phyloP scores from a whole-genome alignment of 2,888 invertebrate species.

The Netelia melanura region DNA sequence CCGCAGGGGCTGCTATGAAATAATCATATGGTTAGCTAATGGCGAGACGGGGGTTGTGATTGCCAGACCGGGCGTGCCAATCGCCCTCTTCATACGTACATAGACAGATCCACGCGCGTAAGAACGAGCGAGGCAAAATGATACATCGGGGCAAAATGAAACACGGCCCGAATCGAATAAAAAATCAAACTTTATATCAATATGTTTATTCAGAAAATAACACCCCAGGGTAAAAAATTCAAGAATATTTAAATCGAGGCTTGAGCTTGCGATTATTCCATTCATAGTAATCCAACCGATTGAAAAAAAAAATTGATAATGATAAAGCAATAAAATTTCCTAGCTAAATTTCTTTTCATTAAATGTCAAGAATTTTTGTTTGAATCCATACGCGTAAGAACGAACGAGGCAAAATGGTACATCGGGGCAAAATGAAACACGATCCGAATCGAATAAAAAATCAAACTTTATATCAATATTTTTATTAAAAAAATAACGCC shows the following conservation, averaged over 20 bases:
- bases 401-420: conserved; percentile 8
- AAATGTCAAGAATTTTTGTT: too few relatives aligned
- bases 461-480: conserved; percentile 12
- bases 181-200: conserved; percentile 14
- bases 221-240: too few relatives aligned
- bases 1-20: conserved; percentile 81
- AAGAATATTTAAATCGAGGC: too few relatives aligned
- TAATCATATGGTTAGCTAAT: conserved; percentile 85
- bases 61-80: conserved; percentile 77
- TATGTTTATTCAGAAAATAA: background rate
- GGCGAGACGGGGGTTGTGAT: conserved; percentile 80
- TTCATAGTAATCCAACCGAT: too few relatives aligned
- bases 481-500: background rate
- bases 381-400: conserved; percentile 2
- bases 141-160: conserved; percentile 4
- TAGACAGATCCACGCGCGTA: conserved; percentile 19
- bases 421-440: background rate
- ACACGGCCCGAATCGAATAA: background rate
- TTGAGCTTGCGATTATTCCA: too few relatives aligned
- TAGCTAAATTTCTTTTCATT: too few relatives aligned
- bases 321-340: too few relatives aligned
- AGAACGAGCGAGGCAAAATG: conserved; percentile 5
- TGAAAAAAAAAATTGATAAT: too few relatives aligned
- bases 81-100: conserved; percentile 54
- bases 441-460: background rate